phyloP scores from a whole-genome alignment of 2,113 vertebrate species.

The Dermatemys mawii region DNA sequence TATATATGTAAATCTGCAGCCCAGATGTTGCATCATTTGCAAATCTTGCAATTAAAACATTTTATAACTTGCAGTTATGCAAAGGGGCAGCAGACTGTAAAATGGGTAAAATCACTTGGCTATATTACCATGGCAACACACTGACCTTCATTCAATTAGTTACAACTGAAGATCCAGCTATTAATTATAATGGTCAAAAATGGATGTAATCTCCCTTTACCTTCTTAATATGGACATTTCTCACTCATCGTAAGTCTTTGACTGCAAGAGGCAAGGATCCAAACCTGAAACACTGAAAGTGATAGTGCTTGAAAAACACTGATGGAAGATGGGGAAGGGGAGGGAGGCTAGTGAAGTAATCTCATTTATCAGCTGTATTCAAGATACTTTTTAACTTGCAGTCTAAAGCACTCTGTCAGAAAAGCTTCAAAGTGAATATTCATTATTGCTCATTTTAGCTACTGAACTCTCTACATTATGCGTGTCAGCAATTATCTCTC shows the following conservation, averaged over 20 bases:
- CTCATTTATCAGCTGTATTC: slow-evolving; percentile 72
- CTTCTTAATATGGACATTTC: slow-evolving; percentile 79
- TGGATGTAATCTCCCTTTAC: slow-evolving; percentile 76
- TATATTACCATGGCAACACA: slow-evolving; percentile 83
- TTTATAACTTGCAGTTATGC: slow-evolving; percentile 81
- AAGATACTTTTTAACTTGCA: slow-evolving; percentile 72
- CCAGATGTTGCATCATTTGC: slow-evolving; percentile 89
- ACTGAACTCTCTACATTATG: slow-evolving; percentile 67
- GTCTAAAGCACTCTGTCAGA: slow-evolving; percentile 71
- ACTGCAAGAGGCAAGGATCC: slow-evolving; percentile 70
- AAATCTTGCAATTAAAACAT: slow-evolving; percentile 85
- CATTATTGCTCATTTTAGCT: slow-evolving; percentile 76
- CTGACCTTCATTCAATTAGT: slow-evolving; percentile 82
- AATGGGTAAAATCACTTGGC: slow-evolving; percentile 83
- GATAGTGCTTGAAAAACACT: slow-evolving; percentile 67
- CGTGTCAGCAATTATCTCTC: slow-evolving; percentile 80
- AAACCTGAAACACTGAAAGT: slow-evolving; percentile 62
- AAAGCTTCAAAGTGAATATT: slow-evolving; percentile 75
- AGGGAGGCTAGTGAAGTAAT: slow-evolving; percentile 41
- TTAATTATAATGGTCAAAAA: slow-evolving; percentile 86
- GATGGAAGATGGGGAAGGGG: slow-evolving; percentile 53
- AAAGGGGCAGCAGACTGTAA: slow-evolving; percentile 83
- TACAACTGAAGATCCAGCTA: slow-evolving; percentile 80
- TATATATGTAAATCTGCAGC: slow-evolving; percentile 81
- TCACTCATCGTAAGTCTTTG: slow-evolving; percentile 78